Evolutionary conservation across 2,797 vertebrate genomes (phyloP), one percentile per base, ranked within the genome.

Genomic region (Oryzias sinensis): DNA sequence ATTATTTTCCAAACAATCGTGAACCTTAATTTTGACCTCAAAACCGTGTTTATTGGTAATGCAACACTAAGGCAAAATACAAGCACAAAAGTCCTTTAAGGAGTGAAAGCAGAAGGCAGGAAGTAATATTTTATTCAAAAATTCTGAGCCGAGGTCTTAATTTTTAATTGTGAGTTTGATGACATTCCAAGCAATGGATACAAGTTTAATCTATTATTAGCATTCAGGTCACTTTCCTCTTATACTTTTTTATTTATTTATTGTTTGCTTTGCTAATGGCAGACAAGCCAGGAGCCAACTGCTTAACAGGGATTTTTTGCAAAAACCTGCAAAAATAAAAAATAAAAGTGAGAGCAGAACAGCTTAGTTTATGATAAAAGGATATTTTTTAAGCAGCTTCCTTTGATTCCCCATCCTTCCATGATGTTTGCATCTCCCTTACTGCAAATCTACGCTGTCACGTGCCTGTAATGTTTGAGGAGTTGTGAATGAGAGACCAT

Each of bases 91-190:
- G 68, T 62, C 24, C 54, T 62, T 59, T 49, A 27, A 64, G 25
- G 16, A 66, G 43, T 44, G 15, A 11, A 57, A 56, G 47, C 15
- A 47, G 49, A 68, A 59, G 56, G 59, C 57, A 73, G 43, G 46
- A 72, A 43, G 17, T 72, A 22, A 78, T 80, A 75, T 81, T 85
- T 85, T 72, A 82, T 88, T 87, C 74, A 84, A 80, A 80, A 72
- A 76, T 58, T 79, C 65, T 37, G 33, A 82, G 74, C 64, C 27
- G 20, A 42, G 44, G 45, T 62, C 73, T 87, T 44, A 79, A 87
- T 87, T 83, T 85, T 87, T 88, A 77, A 88, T 85, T 68, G 60
- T 71, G 77, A 69, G 76, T 82, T 85, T 84, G 83, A 81, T 85
- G 79, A 62, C 73, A 84, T 88, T 85, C 81, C 81, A 81, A 81